Base-by-base conservation (phyloP, 2,113 vertebrate species). In the Psilopsiagon aymara region DNA sequence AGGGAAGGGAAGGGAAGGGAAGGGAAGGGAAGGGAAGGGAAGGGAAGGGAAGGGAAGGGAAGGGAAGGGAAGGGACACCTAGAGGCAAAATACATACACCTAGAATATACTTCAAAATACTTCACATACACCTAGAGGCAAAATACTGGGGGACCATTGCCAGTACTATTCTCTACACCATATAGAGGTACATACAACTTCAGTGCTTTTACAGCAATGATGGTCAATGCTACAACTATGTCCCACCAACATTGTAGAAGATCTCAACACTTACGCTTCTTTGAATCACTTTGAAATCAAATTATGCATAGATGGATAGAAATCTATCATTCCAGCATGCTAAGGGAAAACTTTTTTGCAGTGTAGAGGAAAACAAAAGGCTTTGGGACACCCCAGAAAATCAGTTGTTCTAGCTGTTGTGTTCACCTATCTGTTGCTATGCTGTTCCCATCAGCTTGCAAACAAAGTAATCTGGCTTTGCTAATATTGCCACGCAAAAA, bases 131-230 rank as follows among this genome's bases (percentile, higher is more conserved):
- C 29, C 71, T 74, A n/a, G 37, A 79, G 43, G 37, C 11, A 77
- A 73, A 78, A 59, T 47, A 59, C 35, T 39, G 20, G 9, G 39
- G 53, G 16, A 95, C 4, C 7, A 25, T 21, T 44, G 31, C 18
- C 51, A 66, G 5, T 17, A 28, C 21, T 55, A 37, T 44, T 35
- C 52, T 60, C 51, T 49, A 18, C n/a, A 24, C n/a, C 37, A 69
- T 17, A 18, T 1, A 20, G 33, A 28, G 13, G 8, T 18, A 53
- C 17, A 12, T 11, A 13, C 0, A 2, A 52, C 47, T 46, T 53
- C 51, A 73, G 51, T 39, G 59, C 20, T 33, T 67, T 52, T 21
- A n/a, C n/a, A 37, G 13, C 20, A 52, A 60, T 5, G 31, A 49
- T 15, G 39, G 68, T 12, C 27, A 53, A 12, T 27, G 39, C 13